phyloP scores from a whole-genome alignment of 1,140 invertebrate genomes.

The Zophobas morio region DNA sequence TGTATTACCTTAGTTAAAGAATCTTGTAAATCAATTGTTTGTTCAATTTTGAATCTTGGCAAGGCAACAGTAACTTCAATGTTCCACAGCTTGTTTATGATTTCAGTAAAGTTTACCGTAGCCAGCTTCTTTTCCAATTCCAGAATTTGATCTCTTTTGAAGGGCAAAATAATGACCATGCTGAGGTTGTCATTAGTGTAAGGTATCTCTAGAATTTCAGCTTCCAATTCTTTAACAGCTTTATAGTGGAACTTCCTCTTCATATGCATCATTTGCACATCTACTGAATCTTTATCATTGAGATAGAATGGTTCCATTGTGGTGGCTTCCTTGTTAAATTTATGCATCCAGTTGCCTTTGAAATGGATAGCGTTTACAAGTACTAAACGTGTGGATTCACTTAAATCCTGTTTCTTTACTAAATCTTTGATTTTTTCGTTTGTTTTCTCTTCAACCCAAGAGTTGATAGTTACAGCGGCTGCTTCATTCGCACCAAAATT shows the following conservation, averaged over 20 bases:
- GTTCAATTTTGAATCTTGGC: conserved; percentile 82
- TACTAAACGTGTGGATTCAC: conserved; percentile 74
- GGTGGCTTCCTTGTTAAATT: conserved; percentile 70
- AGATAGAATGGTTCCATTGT: conserved; percentile 69
- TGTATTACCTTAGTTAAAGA: conserved; percentile 71
- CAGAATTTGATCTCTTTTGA: conserved; percentile 70
- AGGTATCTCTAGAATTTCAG: conserved; percentile 73
- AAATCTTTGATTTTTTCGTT: conserved; percentile 81
- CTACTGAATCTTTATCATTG: conserved; percentile 65
- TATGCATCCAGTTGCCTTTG: conserved; percentile 69
- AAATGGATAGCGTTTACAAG: conserved; percentile 79
- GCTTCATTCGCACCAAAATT: conserved; percentile 69
- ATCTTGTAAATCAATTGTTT: conserved; percentile 72
- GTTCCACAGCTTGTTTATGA: conserved; percentile 56
- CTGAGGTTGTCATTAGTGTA: conserved; percentile 74
- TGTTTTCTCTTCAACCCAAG: conserved; percentile 82
- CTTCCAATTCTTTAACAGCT: conserved; percentile 69
- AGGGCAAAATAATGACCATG: conserved; percentile 78
- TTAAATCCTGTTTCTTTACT: conserved; percentile 72
- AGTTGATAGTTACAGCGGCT: conserved; percentile 74
- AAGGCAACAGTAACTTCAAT: conserved; percentile 66
- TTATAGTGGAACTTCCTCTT: conserved; percentile 71
- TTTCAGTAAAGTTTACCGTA: conserved; percentile 57
- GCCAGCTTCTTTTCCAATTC: conserved; percentile 63
- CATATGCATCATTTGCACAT: conserved; percentile 78